Conservation (phyloP, 1,140 invertebrate genomes). For the Galleria mellonella region DNA sequence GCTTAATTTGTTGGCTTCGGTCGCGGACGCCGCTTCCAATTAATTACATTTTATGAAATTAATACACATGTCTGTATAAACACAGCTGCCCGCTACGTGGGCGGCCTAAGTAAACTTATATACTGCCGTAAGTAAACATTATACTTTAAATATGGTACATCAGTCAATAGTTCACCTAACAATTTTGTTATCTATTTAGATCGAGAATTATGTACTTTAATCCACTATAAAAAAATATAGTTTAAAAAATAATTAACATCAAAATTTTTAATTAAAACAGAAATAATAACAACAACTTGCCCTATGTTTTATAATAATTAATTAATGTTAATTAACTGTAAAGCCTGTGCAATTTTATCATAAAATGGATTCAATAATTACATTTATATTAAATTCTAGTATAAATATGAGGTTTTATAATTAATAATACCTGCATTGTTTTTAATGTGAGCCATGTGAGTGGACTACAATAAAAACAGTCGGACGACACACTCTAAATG, state of each 20-base stretch:
- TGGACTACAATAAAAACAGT: slow-evolving; percentile 45
- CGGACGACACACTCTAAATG: slow-evolving; percentile 52
- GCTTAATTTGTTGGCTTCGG: slow-evolving; percentile 49
- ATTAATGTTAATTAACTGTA: slow-evolving; percentile 73
- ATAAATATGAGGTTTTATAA: slow-evolving; percentile 70
- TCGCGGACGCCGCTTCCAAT: slow-evolving; percentile 56
- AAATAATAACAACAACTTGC: slow-evolving; percentile 75
- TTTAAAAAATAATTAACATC: slow-evolving; percentile 74
- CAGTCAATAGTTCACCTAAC: slow-evolving; percentile 73
- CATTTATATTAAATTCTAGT: slow-evolving; percentile 72
- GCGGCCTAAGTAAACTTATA: slow-evolving; percentile 69
- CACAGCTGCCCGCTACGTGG: slow-evolving; percentile 41
- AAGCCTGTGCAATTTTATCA: slow-evolving; percentile 71
- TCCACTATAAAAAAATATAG: slow-evolving; percentile 68
- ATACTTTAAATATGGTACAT: slow-evolving; percentile 76
- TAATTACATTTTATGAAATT: slow-evolving; percentile 69
- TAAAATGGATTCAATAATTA: slow-evolving; percentile 68
- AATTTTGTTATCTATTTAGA: slow-evolving; percentile 70
- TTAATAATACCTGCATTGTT: slow-evolving; percentile 73
- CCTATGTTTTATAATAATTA: slow-evolving; percentile 72
- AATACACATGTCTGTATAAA: slow-evolving; percentile 66
- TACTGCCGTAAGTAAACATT: slow-evolving; percentile 73
- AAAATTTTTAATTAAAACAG: slow-evolving; percentile 69
- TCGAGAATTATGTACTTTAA: slow-evolving; percentile 74
- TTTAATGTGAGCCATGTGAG: slow-evolving; percentile 67